These are phyloP conservation scores for Coecobrya sp. DNA, from an alignment of 2,888 invertebrate species.

Conservation along the genomic window DNA sequence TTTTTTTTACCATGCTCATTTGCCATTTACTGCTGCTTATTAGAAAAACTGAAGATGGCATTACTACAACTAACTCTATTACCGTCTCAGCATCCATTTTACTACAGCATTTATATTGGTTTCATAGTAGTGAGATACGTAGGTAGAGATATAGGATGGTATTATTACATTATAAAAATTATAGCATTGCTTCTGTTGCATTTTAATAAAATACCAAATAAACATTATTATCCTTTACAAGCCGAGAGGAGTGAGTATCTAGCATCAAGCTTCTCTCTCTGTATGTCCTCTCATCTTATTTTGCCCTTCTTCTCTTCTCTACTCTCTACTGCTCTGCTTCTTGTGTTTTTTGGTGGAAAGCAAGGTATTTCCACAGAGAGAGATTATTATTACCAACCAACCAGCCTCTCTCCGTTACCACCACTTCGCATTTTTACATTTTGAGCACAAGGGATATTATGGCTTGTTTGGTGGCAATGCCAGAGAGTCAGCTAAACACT, in stretches of 20 bases:
- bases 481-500: too few species aligned
- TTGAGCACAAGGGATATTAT: too few species aligned
- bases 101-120: neutral
- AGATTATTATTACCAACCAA: constrained; percentile 9
- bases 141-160: neutral
- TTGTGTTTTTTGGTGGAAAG: constrained; percentile 40
- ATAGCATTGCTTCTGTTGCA: constrained; percentile 19
- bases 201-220: constrained; percentile 12
- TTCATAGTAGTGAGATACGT: neutral
- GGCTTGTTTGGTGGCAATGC: neutral
- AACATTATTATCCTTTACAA: neutral
- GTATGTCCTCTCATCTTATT: neutral
- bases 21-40: neutral
- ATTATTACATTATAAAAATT: neutral
- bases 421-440: too few species aligned
- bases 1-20: neutral
- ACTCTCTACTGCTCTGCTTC: constrained; percentile 33
- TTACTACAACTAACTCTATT: neutral
- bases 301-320: constrained; percentile 46
- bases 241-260: neutral
- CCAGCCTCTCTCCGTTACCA: neutral
- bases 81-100: neutral
- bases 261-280: too few species aligned
- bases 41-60: neutral
- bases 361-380: constrained; percentile 59